phyloP scores from a whole-genome alignment of 2,797 vertebrate species.

The Lagocephalus sceleratus region DNA sequence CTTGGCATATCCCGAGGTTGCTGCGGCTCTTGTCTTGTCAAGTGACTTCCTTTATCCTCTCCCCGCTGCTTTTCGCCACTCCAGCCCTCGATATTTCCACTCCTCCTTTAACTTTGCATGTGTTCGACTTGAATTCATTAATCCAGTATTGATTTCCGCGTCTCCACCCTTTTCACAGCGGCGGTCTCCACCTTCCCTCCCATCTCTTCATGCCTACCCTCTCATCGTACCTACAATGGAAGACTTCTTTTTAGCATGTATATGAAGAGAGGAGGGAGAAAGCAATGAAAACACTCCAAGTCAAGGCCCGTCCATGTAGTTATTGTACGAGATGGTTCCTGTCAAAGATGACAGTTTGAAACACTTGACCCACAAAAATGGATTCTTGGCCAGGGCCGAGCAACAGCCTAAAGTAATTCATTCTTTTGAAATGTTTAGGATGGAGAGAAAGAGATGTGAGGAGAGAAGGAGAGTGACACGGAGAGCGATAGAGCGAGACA shows the following conservation, averaged over 20 bases:
- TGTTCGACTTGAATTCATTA: slow-evolving; percentile 49
- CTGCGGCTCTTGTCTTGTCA: slow-evolving; percentile 26
- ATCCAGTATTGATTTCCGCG: slow-evolving; percentile 55
- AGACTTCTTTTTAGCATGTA: slow-evolving; percentile 62
- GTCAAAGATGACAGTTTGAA: slow-evolving; percentile 79
- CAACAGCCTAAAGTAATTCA: slow-evolving; percentile 76
- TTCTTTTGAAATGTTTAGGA: slow-evolving; percentile 73
- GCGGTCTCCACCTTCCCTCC: slow-evolving; percentile 44
- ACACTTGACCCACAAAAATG: slow-evolving; percentile 81
- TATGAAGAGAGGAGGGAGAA: slow-evolving; percentile 35
- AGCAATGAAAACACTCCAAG: slow-evolving; percentile 50
- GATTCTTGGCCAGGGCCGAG: slow-evolving; percentile 76
- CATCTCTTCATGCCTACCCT: slow-evolving; percentile 19
- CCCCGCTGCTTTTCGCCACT: slow-evolving; percentile 1
- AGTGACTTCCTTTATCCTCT: slow-evolving; percentile 31
- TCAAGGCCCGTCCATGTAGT: slow-evolving; percentile 76
- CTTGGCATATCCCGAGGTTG: slow-evolving; percentile 58
- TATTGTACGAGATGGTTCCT: slow-evolving; percentile 77
- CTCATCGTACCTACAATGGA: slow-evolving; percentile 41
- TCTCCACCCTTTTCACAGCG: slow-evolving; percentile 30
- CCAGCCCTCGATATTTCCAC: slow-evolving; percentile 25
- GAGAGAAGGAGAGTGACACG: slow-evolving; percentile 54
- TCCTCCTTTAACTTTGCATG: slow-evolving; percentile 41
- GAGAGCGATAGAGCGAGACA: slow-evolving; percentile 59
- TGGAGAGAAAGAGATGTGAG: slow-evolving; percentile 44